Base-by-base conservation (phyloP, 2,113 vertebrate genomes). In the Paracyprichromis sp. region DNA sequence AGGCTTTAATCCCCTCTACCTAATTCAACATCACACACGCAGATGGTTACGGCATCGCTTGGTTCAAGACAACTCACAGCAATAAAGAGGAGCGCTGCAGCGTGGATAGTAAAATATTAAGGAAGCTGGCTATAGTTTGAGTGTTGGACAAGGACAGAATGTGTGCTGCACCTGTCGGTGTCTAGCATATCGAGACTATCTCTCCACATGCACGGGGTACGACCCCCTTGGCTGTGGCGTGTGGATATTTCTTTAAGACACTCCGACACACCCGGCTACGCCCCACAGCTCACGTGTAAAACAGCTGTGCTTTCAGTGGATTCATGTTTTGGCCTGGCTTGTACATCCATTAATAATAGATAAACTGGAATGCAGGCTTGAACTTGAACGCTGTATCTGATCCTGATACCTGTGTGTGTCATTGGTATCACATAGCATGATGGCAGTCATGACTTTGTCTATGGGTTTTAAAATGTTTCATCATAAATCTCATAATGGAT, bases 41-140 rank as follows among this genome's bases (percentile, higher is more conserved):
- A 82, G 8, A 45, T 21, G 54, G 54, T 63, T 50, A 19, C 9
- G 7, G 17, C 80, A 8, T 12, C 29, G 26, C 56, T 13, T 24
- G 11, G 59, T 59, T 53, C 79, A 26, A 36, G 53, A 59, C 9
- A 16, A 10, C 78, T 83, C 83, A 26, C 50, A 87, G 63, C 45
- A 36, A 26, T 66, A 61, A 45, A 57, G 69, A 80, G 34, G 9
- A 56, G 63, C 59, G n/a, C 40, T 50, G 82, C 71, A 1, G 78
- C 34, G 5, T 38, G 34, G 83, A 73, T 57, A 1, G 87, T 93
- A n/a, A 93, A 94, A 89, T 90, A 93, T 94, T 91, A 54, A 94
- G 81, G 87, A 57, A 36, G 9, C 43, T 73, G 31, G 86, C 10
- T 14, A 54, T 92, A 88, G 54, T 91, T 92, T 91, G 90, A 92